Percentiles rank a stretch among this genome's conserved stretches.
These are phyloP conservation scores for Leptocoma aspasia DNA, from an alignment of 2,113 vertebrate genomes.

Conservation along the genomic window DNA sequence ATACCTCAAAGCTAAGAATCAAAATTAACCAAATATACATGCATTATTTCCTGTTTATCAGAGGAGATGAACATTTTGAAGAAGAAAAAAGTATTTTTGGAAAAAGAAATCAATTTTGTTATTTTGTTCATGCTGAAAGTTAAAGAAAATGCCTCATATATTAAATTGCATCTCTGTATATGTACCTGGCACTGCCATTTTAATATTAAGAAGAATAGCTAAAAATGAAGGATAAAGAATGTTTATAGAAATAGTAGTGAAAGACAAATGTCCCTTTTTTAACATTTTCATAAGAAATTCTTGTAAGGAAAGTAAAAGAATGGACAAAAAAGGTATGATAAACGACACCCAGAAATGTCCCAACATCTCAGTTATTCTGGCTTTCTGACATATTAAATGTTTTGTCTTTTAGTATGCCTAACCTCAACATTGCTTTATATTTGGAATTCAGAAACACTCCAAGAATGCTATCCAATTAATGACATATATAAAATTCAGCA, in stretches of 20 bases:
- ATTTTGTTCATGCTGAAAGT: not conserved
- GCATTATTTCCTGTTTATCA: not conserved
- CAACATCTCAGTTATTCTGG: not conserved
- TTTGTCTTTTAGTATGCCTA: not conserved
- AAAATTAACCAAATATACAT: not conserved
- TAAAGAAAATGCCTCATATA: not conserved
- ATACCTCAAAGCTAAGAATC: not conserved
- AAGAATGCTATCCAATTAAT: not conserved
- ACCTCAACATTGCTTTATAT: not conserved
- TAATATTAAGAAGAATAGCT: not conserved
- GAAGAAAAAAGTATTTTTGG: not conserved
- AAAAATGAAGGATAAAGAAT: not conserved
- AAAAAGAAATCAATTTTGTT: not conserved
- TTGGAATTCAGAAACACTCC: not conserved
- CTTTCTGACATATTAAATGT: not conserved
- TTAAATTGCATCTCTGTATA: not conserved
- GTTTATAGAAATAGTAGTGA: not conserved
- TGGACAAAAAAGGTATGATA: not conserved
- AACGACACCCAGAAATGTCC: not conserved
- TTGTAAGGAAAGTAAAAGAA: not conserved
- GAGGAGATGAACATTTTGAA: not conserved
- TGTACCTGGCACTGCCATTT: not conserved
- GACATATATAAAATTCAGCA: not conserved
- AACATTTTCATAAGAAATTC: not conserved
- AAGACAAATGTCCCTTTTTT: not conserved